phyloP scores from a whole-genome alignment of 2,797 vertebrate species.

The Pogonophryne albipinna region DNA sequence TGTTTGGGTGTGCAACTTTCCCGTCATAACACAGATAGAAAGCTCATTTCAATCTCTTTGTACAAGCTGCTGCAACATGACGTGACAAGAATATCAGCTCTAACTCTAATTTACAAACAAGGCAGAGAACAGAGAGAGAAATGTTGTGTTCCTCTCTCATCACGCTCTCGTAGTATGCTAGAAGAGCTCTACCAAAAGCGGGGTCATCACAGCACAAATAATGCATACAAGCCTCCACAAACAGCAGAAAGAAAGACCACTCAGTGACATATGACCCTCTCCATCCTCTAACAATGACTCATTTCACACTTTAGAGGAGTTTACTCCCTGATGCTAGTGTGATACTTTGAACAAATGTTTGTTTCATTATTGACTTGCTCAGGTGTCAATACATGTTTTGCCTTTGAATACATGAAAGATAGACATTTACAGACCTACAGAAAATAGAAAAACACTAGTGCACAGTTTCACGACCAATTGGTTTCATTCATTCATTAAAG shows the following conservation, averaged over 20 bases:
- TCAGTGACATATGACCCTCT: not conserved
- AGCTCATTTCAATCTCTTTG: conserved; percentile 38
- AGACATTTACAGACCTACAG: too few species aligned
- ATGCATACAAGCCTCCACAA: conserved; percentile 13
- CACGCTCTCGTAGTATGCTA: conserved; percentile 11
- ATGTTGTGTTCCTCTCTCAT: conserved; percentile 15
- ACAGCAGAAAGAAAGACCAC: not conserved
- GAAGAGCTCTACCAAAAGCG: conserved; percentile 36
- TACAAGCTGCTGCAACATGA: conserved; percentile 28
- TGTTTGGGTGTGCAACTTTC: conserved; percentile 13
- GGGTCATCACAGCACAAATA: conserved; percentile 33
- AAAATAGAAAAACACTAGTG: not conserved
- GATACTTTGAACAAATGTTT: not conserved
- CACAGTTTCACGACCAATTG: not conserved
- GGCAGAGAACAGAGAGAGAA: conserved; percentile 16
- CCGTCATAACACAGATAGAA: conserved; percentile 4
- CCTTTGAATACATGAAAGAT: not conserved
- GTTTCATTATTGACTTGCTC: not conserved
- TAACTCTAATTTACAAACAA: not conserved
- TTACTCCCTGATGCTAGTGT: not conserved
- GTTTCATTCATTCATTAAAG: too few species aligned
- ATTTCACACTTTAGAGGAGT: not conserved
- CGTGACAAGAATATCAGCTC: conserved; percentile 29
- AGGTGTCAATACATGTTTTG: too few species aligned
- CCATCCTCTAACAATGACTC: not conserved